These are phyloP conservation scores for Todus mexicanus DNA, from an alignment of 2,797 vertebrate species.

Conservation along the genomic window DNA sequence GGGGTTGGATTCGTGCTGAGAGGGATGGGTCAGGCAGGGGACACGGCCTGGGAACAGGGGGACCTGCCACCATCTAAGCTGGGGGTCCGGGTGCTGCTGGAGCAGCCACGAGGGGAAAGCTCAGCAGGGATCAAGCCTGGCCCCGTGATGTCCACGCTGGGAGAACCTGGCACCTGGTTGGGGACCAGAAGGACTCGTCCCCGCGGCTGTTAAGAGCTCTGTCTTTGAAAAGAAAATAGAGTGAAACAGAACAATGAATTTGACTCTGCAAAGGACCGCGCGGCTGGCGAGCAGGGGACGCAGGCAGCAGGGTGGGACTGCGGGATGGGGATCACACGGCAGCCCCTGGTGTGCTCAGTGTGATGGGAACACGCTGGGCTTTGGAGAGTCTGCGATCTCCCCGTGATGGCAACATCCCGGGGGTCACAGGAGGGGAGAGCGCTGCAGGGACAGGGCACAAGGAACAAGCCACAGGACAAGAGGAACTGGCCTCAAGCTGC, in stretches of 20 bases:
- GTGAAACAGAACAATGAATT: background rate
- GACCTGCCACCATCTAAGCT: background rate
- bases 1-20: background rate
- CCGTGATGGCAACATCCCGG: background rate
- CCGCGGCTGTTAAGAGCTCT: background rate
- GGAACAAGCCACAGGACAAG: background rate
- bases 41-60: background rate
- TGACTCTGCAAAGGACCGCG: background rate
- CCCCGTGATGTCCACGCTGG: rapidly evolving
- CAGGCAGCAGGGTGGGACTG: background rate
- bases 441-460: background rate
- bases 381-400: background rate
- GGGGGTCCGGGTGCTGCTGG: background rate
- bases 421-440: rapidly evolving
- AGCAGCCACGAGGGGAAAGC: background rate
- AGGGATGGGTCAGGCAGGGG: background rate
- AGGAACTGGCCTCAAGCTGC: background rate
- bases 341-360: rapidly evolving
- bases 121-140: background rate
- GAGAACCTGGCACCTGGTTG: rapidly evolving
- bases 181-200: background rate
- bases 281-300: rapidly evolving
- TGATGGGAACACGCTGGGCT: background rate
- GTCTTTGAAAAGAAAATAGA: background rate
- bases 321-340: rapidly evolving